Evolutionary conservation across 2,888 invertebrate genomes (phyloP).

Genomic region (Timema cristinae): DNA sequence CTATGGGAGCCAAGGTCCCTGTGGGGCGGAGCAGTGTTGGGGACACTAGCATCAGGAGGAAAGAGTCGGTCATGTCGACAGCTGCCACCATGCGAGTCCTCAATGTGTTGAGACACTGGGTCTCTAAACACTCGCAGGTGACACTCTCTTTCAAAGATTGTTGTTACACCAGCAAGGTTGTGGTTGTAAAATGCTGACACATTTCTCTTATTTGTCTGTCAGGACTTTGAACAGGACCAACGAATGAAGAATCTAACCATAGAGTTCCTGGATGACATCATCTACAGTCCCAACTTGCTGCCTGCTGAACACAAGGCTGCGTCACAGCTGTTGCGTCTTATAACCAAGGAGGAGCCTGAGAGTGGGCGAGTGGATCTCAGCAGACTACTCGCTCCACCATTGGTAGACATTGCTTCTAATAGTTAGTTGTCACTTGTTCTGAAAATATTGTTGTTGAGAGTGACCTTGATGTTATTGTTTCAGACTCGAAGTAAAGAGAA

Average conservation of each 20-base stretch:
- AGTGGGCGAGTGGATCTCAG: conserved; percentile 64
- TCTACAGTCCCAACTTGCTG: conserved; percentile 73
- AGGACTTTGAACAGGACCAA: conserved; percentile 76
- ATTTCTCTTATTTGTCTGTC: conserved; percentile 25
- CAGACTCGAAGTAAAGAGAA: conserved; percentile 76
- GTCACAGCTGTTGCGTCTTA: conserved; percentile 69
- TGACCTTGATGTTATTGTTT: conserved; percentile 23
- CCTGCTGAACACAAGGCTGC: conserved; percentile 89
- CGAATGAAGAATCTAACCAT: conserved; percentile 72
- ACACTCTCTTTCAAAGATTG: not conserved
- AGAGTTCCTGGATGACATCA: conserved; percentile 84
- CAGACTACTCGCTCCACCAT: conserved; percentile 62
- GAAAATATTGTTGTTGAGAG: not conserved
- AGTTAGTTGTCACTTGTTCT: not conserved
- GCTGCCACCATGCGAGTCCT: conserved; percentile 93
- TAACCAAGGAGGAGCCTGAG: conserved; percentile 69
- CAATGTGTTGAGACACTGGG: conserved; percentile 88
- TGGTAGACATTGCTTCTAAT: conserved; percentile 47
- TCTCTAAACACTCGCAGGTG: conserved; percentile 80
- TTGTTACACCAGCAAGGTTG: not conserved
- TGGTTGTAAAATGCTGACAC: not conserved
- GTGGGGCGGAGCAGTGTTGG: conserved; percentile 40
- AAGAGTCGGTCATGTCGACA: conserved; percentile 79
- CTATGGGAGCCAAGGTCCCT: conserved; percentile 31
- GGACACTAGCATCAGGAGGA: conserved; percentile 42